A percentile compares a stretch with the other conserved stretches of the same genome.
Conservation (phyloP, 2,797 vertebrate genomes). For the Crenichthys baileyi region DNA sequence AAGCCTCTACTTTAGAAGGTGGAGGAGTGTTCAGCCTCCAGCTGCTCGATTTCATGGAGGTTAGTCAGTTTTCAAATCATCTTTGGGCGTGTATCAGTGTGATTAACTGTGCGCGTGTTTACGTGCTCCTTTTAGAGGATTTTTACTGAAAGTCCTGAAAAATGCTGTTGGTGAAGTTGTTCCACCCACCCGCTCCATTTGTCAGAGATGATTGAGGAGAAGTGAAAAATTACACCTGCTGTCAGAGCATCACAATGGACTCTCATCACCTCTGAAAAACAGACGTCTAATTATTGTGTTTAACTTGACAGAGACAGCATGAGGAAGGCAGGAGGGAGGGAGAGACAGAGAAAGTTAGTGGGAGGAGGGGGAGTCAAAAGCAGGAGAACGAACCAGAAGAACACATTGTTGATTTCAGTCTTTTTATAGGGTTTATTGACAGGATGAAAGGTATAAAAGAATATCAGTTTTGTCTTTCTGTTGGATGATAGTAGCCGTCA, state of each 20-base stretch:
- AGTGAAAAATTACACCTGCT: constrained; percentile 56
- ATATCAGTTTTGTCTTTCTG: background rate
- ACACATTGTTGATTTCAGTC: constrained; percentile 10
- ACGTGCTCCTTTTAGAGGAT: constrained; percentile 22
- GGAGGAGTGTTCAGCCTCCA: constrained; percentile 61
- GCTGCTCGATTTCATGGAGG: constrained; percentile 65
- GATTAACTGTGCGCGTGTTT: constrained; percentile 24
- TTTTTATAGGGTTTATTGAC: constrained; percentile 12
- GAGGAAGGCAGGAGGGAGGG: constrained; percentile 15
- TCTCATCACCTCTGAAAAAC: constrained; percentile 50
- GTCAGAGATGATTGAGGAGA: constrained; percentile 56
- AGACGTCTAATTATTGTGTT: constrained; percentile 60
- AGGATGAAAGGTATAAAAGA: background rate
- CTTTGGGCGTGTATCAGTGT: constrained; percentile 31
- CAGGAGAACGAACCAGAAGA: constrained; percentile 5
- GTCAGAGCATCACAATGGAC: constrained; percentile 41
- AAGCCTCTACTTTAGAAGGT: constrained; percentile 55
- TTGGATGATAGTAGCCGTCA: background rate
- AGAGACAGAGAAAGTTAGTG: background rate
- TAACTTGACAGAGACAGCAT: constrained; percentile 48
- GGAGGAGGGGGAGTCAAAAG: constrained; percentile 13
- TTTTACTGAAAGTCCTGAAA: constrained; percentile 24
- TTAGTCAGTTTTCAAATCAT: constrained; percentile 59
- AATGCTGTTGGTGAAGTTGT: constrained; percentile 22
- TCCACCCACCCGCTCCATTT: constrained; percentile 46